Evolutionary conservation across 2,888 invertebrate genomes (phyloP), one percentile per base, ranked within the genome.

Genomic region (Stenodera caucasica): DNA sequence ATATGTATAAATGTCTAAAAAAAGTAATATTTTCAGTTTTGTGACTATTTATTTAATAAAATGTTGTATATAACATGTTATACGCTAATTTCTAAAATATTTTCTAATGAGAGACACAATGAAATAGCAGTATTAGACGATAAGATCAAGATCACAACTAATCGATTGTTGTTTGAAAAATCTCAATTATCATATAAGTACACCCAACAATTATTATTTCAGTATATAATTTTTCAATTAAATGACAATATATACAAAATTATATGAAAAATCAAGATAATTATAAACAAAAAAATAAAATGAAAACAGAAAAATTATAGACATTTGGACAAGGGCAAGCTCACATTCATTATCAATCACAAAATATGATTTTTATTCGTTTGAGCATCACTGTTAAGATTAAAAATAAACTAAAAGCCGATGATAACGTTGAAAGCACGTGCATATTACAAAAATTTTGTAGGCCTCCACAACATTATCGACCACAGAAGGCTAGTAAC

Each of bases 121-220:
- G 70, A 72, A 68, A 40, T 40, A 40, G 12, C 12, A 33, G 69
- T 72, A 69, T 72, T n/a, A 15, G 40, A 40, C 21, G 40, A 33
- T 33, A 72, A 74, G 69, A 70, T 75, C n/a, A 76, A 77, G 77
- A 77, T 77, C 77, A 75, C 72, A 72, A 68, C 64, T 66, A 72
- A 70, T 69, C 70, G 57, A 66, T 62, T 58, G 53, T 62, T 58
- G 55, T 63, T 55, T 60, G 55, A 55, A 52, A 60, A 57, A 59
- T 57, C 58, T 55, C 56, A 59, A 55, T 63, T 68, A 68, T 60
- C 65, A 65, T 66, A 63, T 70, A 72, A 72, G 69, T 69, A 69
- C 71, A 70, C 67, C 65, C 67, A 67, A 65, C 57, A 57, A 63
- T 66, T 59, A 64, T 60, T 51, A 33, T 12, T 60, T 53, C 45